Conservation (phyloP, 2,113 vertebrate genomes). For the Clinocottus analis region DNA sequence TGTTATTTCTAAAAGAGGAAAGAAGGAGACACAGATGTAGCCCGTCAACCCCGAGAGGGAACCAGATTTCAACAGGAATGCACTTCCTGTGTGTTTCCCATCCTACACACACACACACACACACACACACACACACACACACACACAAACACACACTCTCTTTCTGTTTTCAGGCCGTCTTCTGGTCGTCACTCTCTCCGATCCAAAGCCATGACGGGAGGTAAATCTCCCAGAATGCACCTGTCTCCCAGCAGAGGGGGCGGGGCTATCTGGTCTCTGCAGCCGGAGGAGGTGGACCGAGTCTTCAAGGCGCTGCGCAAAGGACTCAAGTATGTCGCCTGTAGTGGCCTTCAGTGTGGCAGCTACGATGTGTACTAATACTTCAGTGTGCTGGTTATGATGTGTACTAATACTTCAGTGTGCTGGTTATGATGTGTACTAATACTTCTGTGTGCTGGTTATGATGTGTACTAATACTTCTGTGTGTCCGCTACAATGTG, state of each 20-base stretch:
- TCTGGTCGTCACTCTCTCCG: conserved; percentile 85
- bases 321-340: conserved; percentile 89
- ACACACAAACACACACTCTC: background rate
- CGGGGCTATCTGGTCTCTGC: conserved; percentile 80
- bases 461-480: too few relatives aligned
- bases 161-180: conserved; percentile 60
- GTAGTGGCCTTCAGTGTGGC: too few relatives aligned
- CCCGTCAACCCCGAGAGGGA: background rate
- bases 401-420: too few relatives aligned
- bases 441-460: too few relatives aligned
- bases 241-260: conserved; percentile 81
- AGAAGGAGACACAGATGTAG: background rate
- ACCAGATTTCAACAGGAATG: conserved; percentile 56
- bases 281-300: conserved; percentile 91
- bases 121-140: background rate
- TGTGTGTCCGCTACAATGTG: too few relatives aligned
- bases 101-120: background rate
- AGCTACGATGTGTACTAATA: too few relatives aligned
- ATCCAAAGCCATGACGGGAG: conserved; percentile 76
- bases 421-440: too few relatives aligned
- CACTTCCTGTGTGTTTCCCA: conserved; percentile 59
- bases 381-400: too few relatives aligned
- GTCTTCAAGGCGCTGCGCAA: conserved; percentile 91
- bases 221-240: conserved; percentile 84
- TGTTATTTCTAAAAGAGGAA: conserved; percentile 21